These are phyloP conservation scores for Trachymyrmex septentrionalis DNA, from an alignment of 1,140 invertebrate species.

Conservation along the genomic window DNA sequence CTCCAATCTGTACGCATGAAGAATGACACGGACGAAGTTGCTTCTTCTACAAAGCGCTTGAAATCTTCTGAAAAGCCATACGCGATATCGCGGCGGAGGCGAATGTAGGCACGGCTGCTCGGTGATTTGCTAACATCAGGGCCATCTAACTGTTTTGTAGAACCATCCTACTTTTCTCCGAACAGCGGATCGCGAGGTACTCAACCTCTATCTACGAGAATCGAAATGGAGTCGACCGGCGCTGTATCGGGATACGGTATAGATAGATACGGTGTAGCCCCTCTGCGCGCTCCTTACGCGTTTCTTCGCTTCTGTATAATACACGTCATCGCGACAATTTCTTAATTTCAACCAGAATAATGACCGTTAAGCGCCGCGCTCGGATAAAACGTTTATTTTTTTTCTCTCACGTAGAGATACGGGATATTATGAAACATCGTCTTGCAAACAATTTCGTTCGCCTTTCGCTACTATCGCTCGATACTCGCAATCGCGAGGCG, in stretches of 20 bases:
- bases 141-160: constrained; percentile 74
- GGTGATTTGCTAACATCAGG: constrained; percentile 72
- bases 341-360: constrained; percentile 3
- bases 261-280: neutral
- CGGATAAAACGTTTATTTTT: constrained; percentile 21
- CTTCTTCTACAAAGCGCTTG: constrained; percentile 19
- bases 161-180: constrained; percentile 72
- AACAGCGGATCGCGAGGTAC: constrained; percentile 51
- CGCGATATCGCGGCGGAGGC: constrained; percentile 34
- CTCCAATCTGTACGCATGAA: neutral
- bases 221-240: neutral
- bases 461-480: neutral
- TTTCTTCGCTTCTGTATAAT: neutral
- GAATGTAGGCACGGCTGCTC: constrained; percentile 56
- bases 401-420: constrained; percentile 20
- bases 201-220: constrained; percentile 59
- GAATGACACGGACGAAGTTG: neutral
- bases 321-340: neutral
- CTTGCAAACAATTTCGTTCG: neutral
- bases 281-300: neutral
- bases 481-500: neutral
- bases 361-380: neutral
- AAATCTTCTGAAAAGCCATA: constrained; percentile 15
- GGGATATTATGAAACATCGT: neutral
- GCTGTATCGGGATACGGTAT: neutral